phyloP scores from a whole-genome alignment of 1,140 invertebrate species.

The Bombus sylvicola region DNA sequence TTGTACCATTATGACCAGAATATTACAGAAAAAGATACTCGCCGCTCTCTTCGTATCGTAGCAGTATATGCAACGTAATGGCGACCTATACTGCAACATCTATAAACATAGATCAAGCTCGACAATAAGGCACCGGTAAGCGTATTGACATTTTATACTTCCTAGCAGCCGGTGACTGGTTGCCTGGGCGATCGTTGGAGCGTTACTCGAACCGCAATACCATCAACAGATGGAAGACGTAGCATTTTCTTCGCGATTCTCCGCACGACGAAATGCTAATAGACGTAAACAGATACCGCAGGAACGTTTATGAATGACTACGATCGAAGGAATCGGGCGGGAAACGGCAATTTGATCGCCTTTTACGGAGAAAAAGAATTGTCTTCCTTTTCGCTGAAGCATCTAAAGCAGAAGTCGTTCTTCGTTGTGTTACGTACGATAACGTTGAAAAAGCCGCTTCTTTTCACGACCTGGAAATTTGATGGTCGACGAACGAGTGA shows the following conservation, averaged over 20 bases:
- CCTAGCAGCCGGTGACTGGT: conserved; percentile 59
- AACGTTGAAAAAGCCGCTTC: too few relatives aligned
- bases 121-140: conserved; percentile 74
- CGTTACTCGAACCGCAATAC: conserved; percentile 76
- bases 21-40: conserved; percentile 66
- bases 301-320: conserved; percentile 46
- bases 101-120: conserved; percentile 75
- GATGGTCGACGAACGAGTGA: background rate
- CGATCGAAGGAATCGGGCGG: conserved; percentile 30
- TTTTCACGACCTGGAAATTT: background rate
- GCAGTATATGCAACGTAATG: conserved; percentile 20
- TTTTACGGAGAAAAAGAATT: background rate
- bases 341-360: conserved; percentile 38
- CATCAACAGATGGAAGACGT: conserved; percentile 70
- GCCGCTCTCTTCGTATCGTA: conserved; percentile 41
- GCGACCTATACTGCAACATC: conserved; percentile 52
- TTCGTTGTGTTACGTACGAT: too few relatives aligned
- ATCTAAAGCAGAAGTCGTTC: background rate
- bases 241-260: conserved; percentile 69
- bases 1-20: conserved; percentile 63
- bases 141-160: conserved; percentile 78
- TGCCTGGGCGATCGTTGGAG: conserved; percentile 52
- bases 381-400: too few relatives aligned
- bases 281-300: conserved; percentile 68
- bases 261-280: conserved; percentile 75